Percentiles rank a stretch among this genome's conserved stretches.
Evolutionary conservation across 2,888 invertebrate genomes (phyloP).

Genomic region (Calliopum simillimum): DNA sequence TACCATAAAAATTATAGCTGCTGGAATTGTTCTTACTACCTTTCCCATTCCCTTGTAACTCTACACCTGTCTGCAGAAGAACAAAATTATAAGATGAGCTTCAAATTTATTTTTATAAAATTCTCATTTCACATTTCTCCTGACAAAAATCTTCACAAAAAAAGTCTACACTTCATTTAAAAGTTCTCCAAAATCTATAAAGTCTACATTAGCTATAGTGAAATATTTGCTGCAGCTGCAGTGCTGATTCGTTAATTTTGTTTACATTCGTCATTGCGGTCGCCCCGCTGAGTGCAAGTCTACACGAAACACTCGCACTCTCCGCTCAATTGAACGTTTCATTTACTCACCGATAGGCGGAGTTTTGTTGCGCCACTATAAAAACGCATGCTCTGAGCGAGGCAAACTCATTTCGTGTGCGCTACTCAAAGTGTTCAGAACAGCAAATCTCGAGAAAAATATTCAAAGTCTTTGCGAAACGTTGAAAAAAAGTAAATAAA

Average conservation of each 20-base stretch:
- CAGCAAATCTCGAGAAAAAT: conserved; percentile 9
- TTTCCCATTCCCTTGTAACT: too few relatives aligned
- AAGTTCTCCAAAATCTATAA: background rate
- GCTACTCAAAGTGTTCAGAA: conserved; percentile 49
- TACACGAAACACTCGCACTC: conserved; percentile 25
- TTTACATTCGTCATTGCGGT: background rate
- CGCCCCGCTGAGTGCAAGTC: conserved; percentile 25
- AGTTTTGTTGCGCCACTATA: conserved; percentile 56
- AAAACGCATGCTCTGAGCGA: conserved; percentile 56
- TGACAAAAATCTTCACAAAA: background rate
- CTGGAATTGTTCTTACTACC: too few relatives aligned
- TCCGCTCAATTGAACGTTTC: conserved; percentile 42
- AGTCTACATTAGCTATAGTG: background rate
- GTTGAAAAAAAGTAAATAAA: conserved; percentile 4
- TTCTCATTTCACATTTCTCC: background rate
- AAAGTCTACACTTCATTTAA: background rate
- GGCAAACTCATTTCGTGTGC: conserved; percentile 56
- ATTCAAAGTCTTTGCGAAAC: background rate
- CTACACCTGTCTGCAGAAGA: too few relatives aligned
- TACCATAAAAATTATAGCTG: background rate
- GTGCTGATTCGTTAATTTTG: background rate
- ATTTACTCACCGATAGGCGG: conserved; percentile 52
- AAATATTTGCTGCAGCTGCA: conserved; percentile 6
- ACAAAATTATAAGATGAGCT: too few relatives aligned
- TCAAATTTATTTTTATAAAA: too few relatives aligned